Conservation (phyloP, 2,888 invertebrate species). For the Cephus pulcher region DNA sequence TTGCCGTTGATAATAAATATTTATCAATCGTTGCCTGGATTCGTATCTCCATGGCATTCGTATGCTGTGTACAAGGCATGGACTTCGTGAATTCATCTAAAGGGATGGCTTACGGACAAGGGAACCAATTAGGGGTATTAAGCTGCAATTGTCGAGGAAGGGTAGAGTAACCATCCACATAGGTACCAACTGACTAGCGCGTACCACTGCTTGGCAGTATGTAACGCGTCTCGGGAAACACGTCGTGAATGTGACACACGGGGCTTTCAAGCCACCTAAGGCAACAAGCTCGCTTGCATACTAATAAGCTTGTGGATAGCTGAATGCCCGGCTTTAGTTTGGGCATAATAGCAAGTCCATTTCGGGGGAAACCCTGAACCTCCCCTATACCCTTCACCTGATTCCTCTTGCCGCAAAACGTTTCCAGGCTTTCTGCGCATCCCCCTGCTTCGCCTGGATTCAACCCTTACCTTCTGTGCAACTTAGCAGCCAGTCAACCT, state of each 20-base stretch:
- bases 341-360: constrained; percentile 62
- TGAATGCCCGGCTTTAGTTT: constrained; percentile 61
- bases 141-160: constrained; percentile 38
- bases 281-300: constrained; percentile 63
- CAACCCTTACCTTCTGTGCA: no score
- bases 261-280: constrained; percentile 61
- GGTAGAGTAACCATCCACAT: constrained; percentile 7
- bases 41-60: neutral
- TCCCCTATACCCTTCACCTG: constrained; percentile 4
- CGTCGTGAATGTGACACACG: constrained; percentile 60
- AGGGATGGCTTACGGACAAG: constrained; percentile 1
- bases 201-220: constrained; percentile 31
- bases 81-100: neutral
- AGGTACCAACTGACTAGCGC: neutral
- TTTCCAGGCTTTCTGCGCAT: constrained; percentile 26
- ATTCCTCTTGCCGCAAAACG: constrained; percentile 38
- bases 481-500: no score
- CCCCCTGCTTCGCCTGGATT: no score
- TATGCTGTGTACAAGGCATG: neutral
- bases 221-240: constrained; percentile 53
- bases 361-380: constrained; percentile 33
- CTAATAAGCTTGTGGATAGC: constrained; percentile 61
- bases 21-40: neutral
- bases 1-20: neutral
- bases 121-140: constrained; percentile 44